phyloP scores from a whole-genome alignment of 2,888 invertebrate genomes.

The Candidula unifasciata region DNA sequence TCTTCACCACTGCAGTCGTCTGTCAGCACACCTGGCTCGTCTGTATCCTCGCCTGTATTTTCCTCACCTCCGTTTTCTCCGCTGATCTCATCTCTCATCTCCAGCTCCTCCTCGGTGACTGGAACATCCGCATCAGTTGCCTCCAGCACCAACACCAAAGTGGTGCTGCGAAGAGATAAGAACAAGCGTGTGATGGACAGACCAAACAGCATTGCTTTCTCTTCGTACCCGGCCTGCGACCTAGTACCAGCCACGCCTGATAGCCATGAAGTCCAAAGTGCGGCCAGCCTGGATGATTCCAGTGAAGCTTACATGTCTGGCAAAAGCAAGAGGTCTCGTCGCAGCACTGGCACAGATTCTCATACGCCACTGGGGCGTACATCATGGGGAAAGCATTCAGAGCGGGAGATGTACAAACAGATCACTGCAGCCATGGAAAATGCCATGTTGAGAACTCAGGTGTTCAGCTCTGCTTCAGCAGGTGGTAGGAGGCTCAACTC shows the following conservation, averaged over 20 bases:
- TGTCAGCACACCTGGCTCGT: constrained; percentile 30
- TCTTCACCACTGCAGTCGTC: constrained; percentile 34
- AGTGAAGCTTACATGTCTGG: constrained; percentile 65
- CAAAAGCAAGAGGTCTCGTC: constrained; percentile 64
- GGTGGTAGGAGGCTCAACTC: neutral
- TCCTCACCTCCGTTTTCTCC: constrained; percentile 39
- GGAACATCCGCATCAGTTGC: constrained; percentile 55
- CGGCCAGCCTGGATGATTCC: constrained; percentile 67
- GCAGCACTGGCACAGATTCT: constrained; percentile 35
- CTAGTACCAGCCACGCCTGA: constrained; percentile 61
- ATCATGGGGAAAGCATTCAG: constrained; percentile 67
- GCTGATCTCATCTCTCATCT: constrained; percentile 35
- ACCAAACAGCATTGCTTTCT: constrained; percentile 77
- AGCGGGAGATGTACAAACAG: constrained; percentile 70
- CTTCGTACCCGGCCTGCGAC: constrained; percentile 74
- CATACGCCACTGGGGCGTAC: constrained; percentile 45
- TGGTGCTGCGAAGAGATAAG: constrained; percentile 69
- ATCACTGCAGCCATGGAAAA: constrained; percentile 74
- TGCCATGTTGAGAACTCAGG: constrained; percentile 71
- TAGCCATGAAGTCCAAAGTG: constrained; percentile 61
- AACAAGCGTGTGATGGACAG: constrained; percentile 71
- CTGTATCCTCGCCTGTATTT: constrained; percentile 36
- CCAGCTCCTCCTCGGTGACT: constrained; percentile 50
- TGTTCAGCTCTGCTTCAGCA: constrained; percentile 47
- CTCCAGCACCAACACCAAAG: constrained; percentile 58